These are phyloP conservation scores for Desoria tigrina DNA, from an alignment of 2,888 invertebrate species.

Conservation along the genomic window DNA sequence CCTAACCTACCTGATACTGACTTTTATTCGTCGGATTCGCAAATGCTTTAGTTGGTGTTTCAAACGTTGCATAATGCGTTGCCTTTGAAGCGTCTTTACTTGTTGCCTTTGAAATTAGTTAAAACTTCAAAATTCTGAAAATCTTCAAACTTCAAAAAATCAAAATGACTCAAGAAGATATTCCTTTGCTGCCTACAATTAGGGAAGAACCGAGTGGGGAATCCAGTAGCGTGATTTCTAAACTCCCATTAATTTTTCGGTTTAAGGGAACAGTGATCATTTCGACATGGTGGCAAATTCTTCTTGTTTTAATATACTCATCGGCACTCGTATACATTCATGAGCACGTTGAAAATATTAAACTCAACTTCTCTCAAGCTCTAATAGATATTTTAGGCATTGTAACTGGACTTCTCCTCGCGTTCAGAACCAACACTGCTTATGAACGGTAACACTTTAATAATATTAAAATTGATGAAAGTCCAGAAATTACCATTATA, in stretches of 20 bases:
- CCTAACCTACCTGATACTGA: too few species aligned
- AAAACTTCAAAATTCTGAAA: too few species aligned
- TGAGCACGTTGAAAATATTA: conserved; percentile 22
- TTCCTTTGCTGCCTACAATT: too few species aligned
- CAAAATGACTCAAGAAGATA: too few species aligned
- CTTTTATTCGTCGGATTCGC: too few species aligned
- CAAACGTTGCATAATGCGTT: too few species aligned
- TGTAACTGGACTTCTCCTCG: conserved; percentile 46
- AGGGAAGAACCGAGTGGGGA: conserved; percentile 12
- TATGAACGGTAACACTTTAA: conserved; percentile 43
- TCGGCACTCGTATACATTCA: conserved; percentile 18
- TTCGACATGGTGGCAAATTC: conserved; percentile 33
- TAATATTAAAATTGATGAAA: too few species aligned
- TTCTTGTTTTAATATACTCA: conserved; percentile 27
- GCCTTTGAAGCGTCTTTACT: too few species aligned
- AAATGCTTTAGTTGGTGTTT: too few species aligned
- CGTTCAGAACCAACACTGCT: conserved; percentile 41
- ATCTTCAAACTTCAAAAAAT: too few species aligned
- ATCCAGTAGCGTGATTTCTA: not conserved
- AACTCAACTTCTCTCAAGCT: conserved; percentile 36
- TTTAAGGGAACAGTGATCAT: conserved; percentile 35
- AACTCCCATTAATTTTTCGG: conserved; percentile 28
- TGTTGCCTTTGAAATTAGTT: too few species aligned
- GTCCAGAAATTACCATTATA: not conserved
- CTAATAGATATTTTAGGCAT: conserved; percentile 48